Evolutionary conservation across 2,888 invertebrate species (phyloP), one percentile per base, ranked within the genome.

Genomic region (Drosophila silvestris): DNA sequence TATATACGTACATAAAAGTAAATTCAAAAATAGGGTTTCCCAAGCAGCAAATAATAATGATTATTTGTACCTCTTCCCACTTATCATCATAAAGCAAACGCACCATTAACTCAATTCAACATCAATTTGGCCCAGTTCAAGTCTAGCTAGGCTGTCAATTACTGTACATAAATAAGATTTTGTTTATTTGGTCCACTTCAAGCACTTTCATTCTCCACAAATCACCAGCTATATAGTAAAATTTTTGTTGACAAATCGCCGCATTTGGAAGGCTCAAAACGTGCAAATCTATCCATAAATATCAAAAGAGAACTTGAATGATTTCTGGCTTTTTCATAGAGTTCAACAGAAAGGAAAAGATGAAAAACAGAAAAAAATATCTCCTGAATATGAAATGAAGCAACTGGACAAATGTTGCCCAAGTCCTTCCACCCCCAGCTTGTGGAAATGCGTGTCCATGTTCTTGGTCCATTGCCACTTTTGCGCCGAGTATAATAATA

Each of bases 381-480:
- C 84, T 83, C 61, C 74, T 91, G 89, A 89, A 89, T 89, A 90
- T 90, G 78, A 90, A 90, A 91, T 91, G 90, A 90, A 79, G 85
- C 89, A 90, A 88, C 89, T 91, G 89, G 80, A 84, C 88, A 85
- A 89, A 89, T 85, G 79, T 75, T 54, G 63, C 50, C 60, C 65
- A 9, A 26, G 47, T 54, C 41, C 53, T 26, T 32, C 33, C 22
- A 10, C 57, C 50, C 28, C 1, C 16, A 9, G 9, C 52, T 26
- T 39, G 6, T 50, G 53, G 33, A 9, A 35, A 35, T 44, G 68
- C 63, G 37, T 64, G 52, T 10, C 57, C 32, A 12, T 53, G 41
- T 52, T 60, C 71, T 41, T 50, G 62, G 66, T 67, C 77, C 79
- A 78, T 70, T 77, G 78, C 54, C 78, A 76, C 74, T 82, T 81